Evolutionary conservation across 2,888 invertebrate species (phyloP).

Genomic region (Eremobia ochroleuca): DNA sequence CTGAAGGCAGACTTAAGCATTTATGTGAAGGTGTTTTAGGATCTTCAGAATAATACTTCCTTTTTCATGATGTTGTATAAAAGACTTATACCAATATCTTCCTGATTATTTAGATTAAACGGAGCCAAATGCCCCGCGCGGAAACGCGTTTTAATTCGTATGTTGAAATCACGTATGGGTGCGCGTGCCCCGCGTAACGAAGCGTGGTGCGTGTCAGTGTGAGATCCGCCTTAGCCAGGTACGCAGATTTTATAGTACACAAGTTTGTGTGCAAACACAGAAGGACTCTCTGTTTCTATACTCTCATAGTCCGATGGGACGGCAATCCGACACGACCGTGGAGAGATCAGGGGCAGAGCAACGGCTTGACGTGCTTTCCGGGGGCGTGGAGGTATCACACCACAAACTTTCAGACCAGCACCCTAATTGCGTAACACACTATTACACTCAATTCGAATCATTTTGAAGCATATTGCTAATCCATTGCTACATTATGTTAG

Average conservation of each 20-base stretch:
- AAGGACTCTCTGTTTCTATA: not conserved
- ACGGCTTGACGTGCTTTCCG: not conserved
- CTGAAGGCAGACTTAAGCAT: not conserved
- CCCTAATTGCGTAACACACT: no score
- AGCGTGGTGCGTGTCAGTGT: no score
- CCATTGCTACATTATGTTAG: no score
- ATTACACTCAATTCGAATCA: no score
- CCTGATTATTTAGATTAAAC: not conserved
- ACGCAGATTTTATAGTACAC: not conserved
- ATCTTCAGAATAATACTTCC: not conserved
- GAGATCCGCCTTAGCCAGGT: not conserved
- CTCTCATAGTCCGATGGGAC: not conserved
- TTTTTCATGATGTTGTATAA: not conserved
- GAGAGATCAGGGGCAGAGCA: not conserved
- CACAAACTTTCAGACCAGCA: not conserved
- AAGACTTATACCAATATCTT: not conserved
- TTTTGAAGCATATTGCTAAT: no score
- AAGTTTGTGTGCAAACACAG: not conserved
- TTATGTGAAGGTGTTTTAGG: not conserved
- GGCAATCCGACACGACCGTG: not conserved
- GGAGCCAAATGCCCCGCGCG: no score
- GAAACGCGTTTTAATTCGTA: no score
- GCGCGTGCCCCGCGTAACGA: no score
- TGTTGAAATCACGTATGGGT: no score
- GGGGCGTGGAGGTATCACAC: not conserved